phyloP scores from a whole-genome alignment of 2,888 invertebrate species.

The Morpho helenor region DNA sequence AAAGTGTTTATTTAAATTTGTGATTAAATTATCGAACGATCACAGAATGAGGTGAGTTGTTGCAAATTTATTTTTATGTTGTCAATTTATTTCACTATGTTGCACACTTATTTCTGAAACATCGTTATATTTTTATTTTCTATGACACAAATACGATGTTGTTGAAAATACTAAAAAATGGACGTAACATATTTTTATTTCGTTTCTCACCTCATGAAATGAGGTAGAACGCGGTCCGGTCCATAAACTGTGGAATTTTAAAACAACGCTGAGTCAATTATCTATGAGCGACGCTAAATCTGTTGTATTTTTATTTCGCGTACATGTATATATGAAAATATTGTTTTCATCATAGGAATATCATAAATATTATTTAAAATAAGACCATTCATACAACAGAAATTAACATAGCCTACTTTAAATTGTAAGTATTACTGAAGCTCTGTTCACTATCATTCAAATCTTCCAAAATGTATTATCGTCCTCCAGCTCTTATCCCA shows the following conservation, averaged over 20 bases:
- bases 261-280: constrained; percentile 30
- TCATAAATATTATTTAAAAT: no score
- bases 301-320: constrained; percentile 10
- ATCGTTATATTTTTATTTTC: not conserved
- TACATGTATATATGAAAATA: not conserved
- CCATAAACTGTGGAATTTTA: constrained; percentile 26
- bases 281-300: constrained; percentile 22
- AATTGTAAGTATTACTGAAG: no score
- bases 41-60: constrained; percentile 19
- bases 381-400: no score
- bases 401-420: no score
- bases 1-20: constrained; percentile 7
- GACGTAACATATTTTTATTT: not conserved
- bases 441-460: no score
- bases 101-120: not conserved
- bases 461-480: no score
- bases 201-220: constrained; percentile 12
- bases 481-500: no score
- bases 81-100: not conserved
- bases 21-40: constrained; percentile 16
- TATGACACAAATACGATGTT: no score
- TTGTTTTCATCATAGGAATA: no score
- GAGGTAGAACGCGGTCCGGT: constrained; percentile 15
- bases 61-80: not conserved
- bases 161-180: no score